Percentiles rank a stretch among this genome's conserved stretches.
Conservation (phyloP, 2,888 invertebrate species). For the Agriotes lineatus region DNA sequence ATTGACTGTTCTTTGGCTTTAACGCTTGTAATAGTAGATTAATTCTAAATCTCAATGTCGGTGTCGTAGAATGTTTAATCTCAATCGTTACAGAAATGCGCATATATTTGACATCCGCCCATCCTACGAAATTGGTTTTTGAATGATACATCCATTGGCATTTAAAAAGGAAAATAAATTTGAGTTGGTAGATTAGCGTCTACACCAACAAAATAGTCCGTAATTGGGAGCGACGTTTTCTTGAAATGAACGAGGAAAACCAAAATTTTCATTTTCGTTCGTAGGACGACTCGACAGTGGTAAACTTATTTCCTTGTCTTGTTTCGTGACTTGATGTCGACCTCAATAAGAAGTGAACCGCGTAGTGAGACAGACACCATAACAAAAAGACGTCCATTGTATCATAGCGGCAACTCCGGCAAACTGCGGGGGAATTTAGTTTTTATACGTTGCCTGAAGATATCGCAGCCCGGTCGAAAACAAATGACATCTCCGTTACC, state of each 20-base stretch:
- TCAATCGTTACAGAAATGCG: too few relatives aligned
- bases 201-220: conserved; percentile 19
- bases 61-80: too few relatives aligned
- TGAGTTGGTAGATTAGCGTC: too few relatives aligned
- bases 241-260: conserved; percentile 19
- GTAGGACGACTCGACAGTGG: conserved; percentile 23
- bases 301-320: conserved; percentile 35
- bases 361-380: conserved; percentile 28
- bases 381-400: conserved; percentile 34
- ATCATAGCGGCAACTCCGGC: conserved; percentile 9
- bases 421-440: conserved; percentile 24
- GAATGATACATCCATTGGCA: too few relatives aligned
- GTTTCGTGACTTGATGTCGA: conserved; percentile 30
- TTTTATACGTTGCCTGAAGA: conserved; percentile 18
- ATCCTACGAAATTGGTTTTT: too few relatives aligned
- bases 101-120: too few relatives aligned
- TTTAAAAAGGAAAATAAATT: too few relatives aligned
- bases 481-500: conserved; percentile 19
- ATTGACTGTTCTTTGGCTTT: too few relatives aligned
- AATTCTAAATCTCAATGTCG: too few relatives aligned
- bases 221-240: conserved; percentile 16
- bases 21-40: too few relatives aligned
- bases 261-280: conserved; percentile 15
- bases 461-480: conserved; percentile 28
- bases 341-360: conserved; percentile 33